Conservation (phyloP, 2,113 vertebrate species). For the Cichladusa arquata region DNA sequence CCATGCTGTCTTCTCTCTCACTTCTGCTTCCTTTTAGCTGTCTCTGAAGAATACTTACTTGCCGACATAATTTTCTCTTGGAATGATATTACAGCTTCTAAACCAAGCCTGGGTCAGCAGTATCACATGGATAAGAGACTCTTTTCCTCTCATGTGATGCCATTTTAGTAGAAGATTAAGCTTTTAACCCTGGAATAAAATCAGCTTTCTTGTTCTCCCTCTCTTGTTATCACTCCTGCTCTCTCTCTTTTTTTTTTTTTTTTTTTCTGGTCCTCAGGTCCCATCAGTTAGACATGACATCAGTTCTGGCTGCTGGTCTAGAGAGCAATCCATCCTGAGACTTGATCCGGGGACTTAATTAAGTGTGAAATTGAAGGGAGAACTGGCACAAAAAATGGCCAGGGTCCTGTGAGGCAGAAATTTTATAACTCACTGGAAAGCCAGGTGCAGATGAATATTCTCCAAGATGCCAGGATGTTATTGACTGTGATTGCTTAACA, state of each 20-base stretch:
- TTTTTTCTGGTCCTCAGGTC: not conserved
- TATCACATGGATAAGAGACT: conserved; percentile 13
- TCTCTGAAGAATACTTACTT: conserved; percentile 31
- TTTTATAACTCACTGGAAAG: not conserved
- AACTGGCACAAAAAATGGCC: not conserved
- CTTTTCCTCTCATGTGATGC: not conserved
- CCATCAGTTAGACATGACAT: conserved; percentile 20
- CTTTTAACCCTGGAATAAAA: conserved; percentile 50
- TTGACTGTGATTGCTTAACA: not conserved
- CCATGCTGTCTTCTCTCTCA: not conserved
- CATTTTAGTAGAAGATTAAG: conserved; percentile 36
- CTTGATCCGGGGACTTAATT: conserved; percentile 33
- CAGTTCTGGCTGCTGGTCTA: conserved; percentile 32
- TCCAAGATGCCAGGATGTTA: not conserved
- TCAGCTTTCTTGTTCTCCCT: not conserved
- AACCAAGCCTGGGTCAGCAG: conserved; percentile 22
- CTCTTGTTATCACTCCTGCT: not conserved
- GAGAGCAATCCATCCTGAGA: conserved; percentile 41
- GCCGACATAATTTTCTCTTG: not conserved
- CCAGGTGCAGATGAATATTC: conserved; percentile 5
- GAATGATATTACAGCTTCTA: conserved; percentile 40
- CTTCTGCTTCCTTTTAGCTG: conserved; percentile 29
- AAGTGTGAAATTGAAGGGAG: conserved; percentile 46
- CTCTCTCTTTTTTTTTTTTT: not conserved
- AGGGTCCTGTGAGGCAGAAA: not conserved